A percentile compares a stretch with the other conserved stretches of the same genome.
These are phyloP conservation scores for Melanotaenia boesemani DNA, from an alignment of 2,797 vertebrate genomes.

Conservation along the genomic window DNA sequence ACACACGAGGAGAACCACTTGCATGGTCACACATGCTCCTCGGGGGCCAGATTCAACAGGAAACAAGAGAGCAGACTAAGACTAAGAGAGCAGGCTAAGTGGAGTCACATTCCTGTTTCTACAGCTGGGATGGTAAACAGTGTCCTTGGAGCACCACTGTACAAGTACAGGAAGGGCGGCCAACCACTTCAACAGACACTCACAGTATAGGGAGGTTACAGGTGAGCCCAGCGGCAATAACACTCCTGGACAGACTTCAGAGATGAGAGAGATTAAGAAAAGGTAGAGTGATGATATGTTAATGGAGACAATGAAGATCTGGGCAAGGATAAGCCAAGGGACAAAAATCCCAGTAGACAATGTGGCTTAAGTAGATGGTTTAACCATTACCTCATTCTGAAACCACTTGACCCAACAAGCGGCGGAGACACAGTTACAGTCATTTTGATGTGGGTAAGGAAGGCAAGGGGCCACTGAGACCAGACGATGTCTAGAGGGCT, in stretches of 20 bases:
- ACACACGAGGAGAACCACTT: slow-evolving; percentile 50
- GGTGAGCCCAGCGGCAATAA: slow-evolving; percentile 22
- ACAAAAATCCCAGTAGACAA: slow-evolving; percentile 46
- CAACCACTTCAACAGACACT: slow-evolving; percentile 35
- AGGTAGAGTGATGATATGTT: slow-evolving; percentile 12
- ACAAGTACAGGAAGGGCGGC: slow-evolving; percentile 19
- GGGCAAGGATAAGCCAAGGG: slow-evolving; percentile 2
- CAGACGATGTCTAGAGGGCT: slow-evolving; percentile 57
- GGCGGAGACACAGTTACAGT: slow-evolving; percentile 43
- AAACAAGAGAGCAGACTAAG: slow-evolving; percentile 72
- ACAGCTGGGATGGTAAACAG: slow-evolving; percentile 73
- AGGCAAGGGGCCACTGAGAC: slow-evolving; percentile 49
- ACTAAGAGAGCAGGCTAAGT: slow-evolving; percentile 57
- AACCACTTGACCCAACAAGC: slow-evolving; percentile 74
- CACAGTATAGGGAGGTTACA: slow-evolving; percentile 22
- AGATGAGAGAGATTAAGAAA: slow-evolving; percentile 32
- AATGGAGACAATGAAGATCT: slow-evolving; percentile 31
- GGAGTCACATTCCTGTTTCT: slow-evolving; percentile 76
- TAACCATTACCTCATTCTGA: slow-evolving; percentile 77
- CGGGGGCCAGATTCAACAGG: slow-evolving; percentile 63
- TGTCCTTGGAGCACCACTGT: slow-evolving; percentile 50
- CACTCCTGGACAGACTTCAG: slow-evolving; percentile 9
- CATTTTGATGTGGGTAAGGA: slow-evolving; percentile 61
- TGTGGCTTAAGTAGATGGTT: slow-evolving; percentile 47
- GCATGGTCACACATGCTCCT: slow-evolving; percentile 49